Percentiles rank a stretch among this genome's conserved stretches.
Conservation (phyloP, 2,888 invertebrate species). For the Criorhina ranunculi region DNA sequence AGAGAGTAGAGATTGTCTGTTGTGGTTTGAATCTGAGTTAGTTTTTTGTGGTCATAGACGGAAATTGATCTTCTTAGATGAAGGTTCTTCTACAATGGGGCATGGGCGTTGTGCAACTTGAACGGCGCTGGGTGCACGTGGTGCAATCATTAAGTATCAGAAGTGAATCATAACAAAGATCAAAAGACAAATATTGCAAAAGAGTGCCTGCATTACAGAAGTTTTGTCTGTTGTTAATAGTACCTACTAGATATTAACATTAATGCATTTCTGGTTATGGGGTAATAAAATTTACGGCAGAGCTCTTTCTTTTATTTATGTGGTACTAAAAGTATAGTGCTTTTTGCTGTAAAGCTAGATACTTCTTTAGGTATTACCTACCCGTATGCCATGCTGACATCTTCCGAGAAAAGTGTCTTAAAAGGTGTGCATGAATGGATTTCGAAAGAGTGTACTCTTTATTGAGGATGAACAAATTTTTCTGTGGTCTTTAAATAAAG, state of each 20-base stretch:
- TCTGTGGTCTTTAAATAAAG: too few relatives aligned
- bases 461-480: too few relatives aligned
- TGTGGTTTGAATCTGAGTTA: conserved; percentile 38
- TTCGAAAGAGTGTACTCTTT: too few relatives aligned
- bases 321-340: background rate
- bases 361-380: too few relatives aligned
- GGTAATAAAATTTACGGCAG: background rate
- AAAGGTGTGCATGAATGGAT: too few relatives aligned
- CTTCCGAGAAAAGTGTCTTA: too few relatives aligned
- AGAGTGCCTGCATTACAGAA: background rate
- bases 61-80: conserved; percentile 50
- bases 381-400: too few relatives aligned
- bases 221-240: background rate
- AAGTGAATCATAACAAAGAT: background rate
- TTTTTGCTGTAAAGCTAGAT: background rate
- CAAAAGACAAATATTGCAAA: background rate
- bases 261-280: background rate
- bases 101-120: conserved; percentile 37
- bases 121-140: conserved; percentile 1
- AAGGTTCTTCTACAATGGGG: conserved; percentile 45
- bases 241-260: background rate
- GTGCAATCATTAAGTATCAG: background rate
- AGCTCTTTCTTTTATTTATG: background rate
- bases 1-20: conserved; percentile 21
- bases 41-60: conserved; percentile 33